Conservation (phyloP, 2,888 invertebrate species). For the Temnothorax rugatulus region DNA sequence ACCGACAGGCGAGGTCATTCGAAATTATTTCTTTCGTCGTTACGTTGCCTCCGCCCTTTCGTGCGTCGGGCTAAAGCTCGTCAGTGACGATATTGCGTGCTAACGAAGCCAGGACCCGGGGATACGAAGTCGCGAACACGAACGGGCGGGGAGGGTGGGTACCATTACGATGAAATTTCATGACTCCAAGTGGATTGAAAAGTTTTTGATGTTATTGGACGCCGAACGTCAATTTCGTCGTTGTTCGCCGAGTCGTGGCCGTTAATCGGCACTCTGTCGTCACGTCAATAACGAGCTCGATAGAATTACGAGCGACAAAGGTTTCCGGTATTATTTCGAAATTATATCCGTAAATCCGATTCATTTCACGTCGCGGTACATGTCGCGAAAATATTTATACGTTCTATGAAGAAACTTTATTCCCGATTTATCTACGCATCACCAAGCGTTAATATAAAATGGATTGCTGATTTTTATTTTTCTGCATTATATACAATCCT, state of each 20-base stretch:
- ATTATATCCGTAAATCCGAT: slow-evolving; percentile 44
- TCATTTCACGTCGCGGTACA: not conserved
- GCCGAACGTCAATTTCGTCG: slow-evolving; percentile 56
- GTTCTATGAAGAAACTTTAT: not conserved
- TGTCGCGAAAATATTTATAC: not conserved
- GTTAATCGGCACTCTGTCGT: slow-evolving; percentile 37
- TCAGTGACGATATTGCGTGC: slow-evolving; percentile 52
- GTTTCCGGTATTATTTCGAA: slow-evolving; percentile 39
- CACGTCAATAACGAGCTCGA: slow-evolving; percentile 49
- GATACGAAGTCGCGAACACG: not conserved
- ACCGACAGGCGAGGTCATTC: not conserved
- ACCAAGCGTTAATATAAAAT: not conserved
- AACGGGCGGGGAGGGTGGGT: not conserved
- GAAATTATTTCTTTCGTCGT: slow-evolving; percentile 53
- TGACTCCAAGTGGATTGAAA: slow-evolving; percentile 50
- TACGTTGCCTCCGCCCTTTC: slow-evolving; percentile 41
- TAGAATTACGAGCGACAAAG: slow-evolving; percentile 46
- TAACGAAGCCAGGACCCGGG: slow-evolving; percentile 20
- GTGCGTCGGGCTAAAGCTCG: slow-evolving; percentile 44
- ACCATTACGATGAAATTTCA: slow-evolving; percentile 49
- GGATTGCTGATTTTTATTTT: slow-evolving; percentile 24
- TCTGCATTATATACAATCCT: not conserved
- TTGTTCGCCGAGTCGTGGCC: slow-evolving; percentile 46
- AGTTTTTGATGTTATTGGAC: slow-evolving; percentile 60
- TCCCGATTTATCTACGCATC: not conserved